These are phyloP conservation scores for Polietes domitor DNA, from an alignment of 2,888 invertebrate species.

Conservation along the genomic window DNA sequence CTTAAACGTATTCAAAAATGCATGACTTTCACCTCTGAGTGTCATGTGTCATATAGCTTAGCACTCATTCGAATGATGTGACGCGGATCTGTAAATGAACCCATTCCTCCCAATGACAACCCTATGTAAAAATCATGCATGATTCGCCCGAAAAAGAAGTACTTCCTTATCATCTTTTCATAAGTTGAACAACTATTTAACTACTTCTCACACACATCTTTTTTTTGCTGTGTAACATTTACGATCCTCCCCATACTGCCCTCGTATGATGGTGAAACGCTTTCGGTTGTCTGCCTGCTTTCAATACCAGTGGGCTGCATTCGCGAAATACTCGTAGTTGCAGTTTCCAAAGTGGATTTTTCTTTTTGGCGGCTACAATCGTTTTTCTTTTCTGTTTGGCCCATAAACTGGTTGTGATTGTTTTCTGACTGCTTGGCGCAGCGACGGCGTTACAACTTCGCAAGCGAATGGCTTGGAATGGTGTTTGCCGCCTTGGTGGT, in stretches of 20 bases:
- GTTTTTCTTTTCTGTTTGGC: conserved; percentile 45
- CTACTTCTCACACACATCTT: no score
- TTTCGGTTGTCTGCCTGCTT: conserved; percentile 44
- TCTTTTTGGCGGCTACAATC: conserved; percentile 43
- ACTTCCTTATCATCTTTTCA: no score
- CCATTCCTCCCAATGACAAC: no score
- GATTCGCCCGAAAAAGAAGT: no score
- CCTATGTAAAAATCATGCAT: no score
- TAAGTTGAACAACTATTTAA: no score
- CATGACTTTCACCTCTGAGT: no score
- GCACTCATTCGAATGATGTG: no score
- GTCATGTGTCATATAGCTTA: no score
- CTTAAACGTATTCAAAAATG: no score
- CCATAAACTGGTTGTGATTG: conserved; percentile 62
- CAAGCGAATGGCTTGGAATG: conserved; percentile 53
- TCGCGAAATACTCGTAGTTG: conserved; percentile 60
- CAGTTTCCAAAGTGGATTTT: conserved; percentile 63
- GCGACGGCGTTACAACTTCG: conserved; percentile 1
- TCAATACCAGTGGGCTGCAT: conserved; percentile 65
- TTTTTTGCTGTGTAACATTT: no score
- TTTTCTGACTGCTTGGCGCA: conserved; percentile 38
- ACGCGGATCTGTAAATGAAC: no score
- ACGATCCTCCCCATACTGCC: background rate
- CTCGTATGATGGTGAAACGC: conserved; percentile 48
- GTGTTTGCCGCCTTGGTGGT: conserved; percentile 67